These are phyloP conservation scores for Platyscapa corneri DNA, from an alignment of 1,140 invertebrate genomes.

Conservation along the genomic window DNA sequence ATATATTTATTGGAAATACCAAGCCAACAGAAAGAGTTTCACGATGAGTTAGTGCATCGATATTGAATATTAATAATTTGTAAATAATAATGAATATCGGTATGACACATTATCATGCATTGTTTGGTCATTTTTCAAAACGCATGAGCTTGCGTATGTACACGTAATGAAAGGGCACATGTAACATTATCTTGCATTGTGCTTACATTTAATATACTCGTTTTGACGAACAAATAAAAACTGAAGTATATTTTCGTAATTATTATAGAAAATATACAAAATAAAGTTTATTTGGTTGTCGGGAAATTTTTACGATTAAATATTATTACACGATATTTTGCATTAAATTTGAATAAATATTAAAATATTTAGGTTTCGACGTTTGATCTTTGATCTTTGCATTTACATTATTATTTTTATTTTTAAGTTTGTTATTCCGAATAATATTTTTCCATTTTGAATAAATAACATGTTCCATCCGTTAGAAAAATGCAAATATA, in stretches of 20 bases:
- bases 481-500: background rate
- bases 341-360: too few species aligned
- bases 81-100: background rate
- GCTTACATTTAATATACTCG: background rate
- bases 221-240: background rate
- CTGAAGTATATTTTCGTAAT: background rate
- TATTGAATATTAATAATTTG: conserved; percentile 14
- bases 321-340: too few species aligned
- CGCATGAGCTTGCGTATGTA: background rate
- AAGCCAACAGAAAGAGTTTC: conserved; percentile 12
- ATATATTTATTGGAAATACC: conserved; percentile 23
- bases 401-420: too few species aligned
- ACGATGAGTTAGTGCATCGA: background rate
- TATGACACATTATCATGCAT: conserved; percentile 1
- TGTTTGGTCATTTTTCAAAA: background rate
- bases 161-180: background rate
- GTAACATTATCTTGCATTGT: background rate
- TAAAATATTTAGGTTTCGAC: too few species aligned
- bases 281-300: too few species aligned
- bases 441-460: background rate
- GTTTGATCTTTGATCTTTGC: too few species aligned
- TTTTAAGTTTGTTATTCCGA: too few species aligned
- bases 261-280: background rate
- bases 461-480: background rate
- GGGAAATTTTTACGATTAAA: too few species aligned